Percentiles rank a stretch among this genome's conserved stretches.
Conservation (phyloP, 2,888 invertebrate species). For the Oscheius sp. region DNA sequence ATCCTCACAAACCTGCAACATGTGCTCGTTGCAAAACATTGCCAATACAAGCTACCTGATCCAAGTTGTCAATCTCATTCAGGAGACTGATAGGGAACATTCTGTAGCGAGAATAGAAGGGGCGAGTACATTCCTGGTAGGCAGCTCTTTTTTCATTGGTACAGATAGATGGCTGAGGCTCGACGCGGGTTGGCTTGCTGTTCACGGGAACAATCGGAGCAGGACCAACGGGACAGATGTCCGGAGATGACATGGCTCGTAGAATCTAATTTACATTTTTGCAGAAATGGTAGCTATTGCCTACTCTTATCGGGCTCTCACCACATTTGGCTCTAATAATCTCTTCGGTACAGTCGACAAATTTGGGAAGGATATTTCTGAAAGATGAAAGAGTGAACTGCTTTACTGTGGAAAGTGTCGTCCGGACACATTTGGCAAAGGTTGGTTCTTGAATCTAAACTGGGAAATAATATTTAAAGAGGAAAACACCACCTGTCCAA, state of each 20-base stretch:
- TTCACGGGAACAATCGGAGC: slow-evolving; percentile 50
- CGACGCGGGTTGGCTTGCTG: slow-evolving; percentile 21
- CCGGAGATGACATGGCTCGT: slow-evolving; percentile 60
- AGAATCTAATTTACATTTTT: slow-evolving; percentile 39
- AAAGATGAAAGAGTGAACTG: slow-evolving; percentile 65
- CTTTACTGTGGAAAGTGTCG: slow-evolving; percentile 68
- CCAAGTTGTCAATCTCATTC: slow-evolving; percentile 48
- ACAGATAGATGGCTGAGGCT: slow-evolving; percentile 34
- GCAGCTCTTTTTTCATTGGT: slow-evolving; percentile 38
- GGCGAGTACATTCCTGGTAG: slow-evolving; percentile 43
- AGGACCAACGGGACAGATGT: slow-evolving; percentile 56
- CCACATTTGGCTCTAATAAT: slow-evolving; percentile 68
- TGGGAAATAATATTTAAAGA: neutral
- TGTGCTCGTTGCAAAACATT: neutral
- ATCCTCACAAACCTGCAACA: slow-evolving; percentile 35
- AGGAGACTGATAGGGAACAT: slow-evolving; percentile 52
- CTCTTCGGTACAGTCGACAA: slow-evolving; percentile 68
- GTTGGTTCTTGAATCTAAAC: slow-evolving; percentile 63
- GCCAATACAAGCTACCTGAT: slow-evolving; percentile 41
- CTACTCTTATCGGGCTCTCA: slow-evolving; percentile 62
- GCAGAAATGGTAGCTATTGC: neutral
- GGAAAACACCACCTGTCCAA: slow-evolving; percentile 46
- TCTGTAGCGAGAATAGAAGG: slow-evolving; percentile 51
- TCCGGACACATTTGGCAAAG: slow-evolving; percentile 68
- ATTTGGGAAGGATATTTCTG: slow-evolving; percentile 64